A percentile compares a stretch with the other conserved stretches of the same genome.
These are phyloP conservation scores for Acrobasis repandana DNA, from an alignment of 2,888 invertebrate species.

Conservation along the genomic window DNA sequence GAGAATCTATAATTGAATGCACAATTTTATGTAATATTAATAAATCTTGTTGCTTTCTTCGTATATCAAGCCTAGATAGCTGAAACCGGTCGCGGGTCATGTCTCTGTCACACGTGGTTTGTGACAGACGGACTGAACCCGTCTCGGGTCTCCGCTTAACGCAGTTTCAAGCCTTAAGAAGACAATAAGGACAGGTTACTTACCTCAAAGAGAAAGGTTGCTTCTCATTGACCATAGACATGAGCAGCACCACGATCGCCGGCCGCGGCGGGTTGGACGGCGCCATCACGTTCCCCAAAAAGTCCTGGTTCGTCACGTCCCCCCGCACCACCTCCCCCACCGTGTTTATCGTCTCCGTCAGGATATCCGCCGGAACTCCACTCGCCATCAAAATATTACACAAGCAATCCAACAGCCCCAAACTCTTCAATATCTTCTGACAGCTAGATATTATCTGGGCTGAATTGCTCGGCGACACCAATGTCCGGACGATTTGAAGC, in stretches of 20 bases:
- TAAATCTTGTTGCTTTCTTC: too few relatives aligned
- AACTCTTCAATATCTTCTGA: conserved; percentile 94
- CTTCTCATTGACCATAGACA: conserved; percentile 99
- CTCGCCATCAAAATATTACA: conserved; percentile 97
- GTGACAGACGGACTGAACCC: too few relatives aligned
- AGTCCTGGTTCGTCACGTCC: conserved; percentile 94
- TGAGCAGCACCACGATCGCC: conserved; percentile 95
- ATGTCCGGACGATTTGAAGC: conserved; percentile 93
- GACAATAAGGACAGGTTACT: too few relatives aligned
- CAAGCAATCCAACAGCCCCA: conserved; percentile 84
- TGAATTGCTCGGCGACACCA: conserved; percentile 97
- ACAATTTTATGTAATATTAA: too few relatives aligned
- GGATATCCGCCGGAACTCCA: conserved; percentile 97
- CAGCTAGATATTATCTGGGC: conserved; percentile 91
- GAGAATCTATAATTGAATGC: too few relatives aligned
- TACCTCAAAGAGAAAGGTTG: conserved; percentile 90
- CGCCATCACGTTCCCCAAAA: conserved; percentile 93
- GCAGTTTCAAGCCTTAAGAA: too few relatives aligned
- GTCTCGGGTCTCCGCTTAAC: too few relatives aligned
- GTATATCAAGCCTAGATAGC: too few relatives aligned
- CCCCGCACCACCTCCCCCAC: conserved; percentile 97
- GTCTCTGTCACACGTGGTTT: too few relatives aligned
- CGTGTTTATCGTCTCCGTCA: conserved; percentile 97
- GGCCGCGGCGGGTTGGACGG: conserved; percentile 97
- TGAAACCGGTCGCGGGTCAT: too few relatives aligned